phyloP scores from a whole-genome alignment of 2,113 vertebrate genomes.

The Suncus etruscus region DNA sequence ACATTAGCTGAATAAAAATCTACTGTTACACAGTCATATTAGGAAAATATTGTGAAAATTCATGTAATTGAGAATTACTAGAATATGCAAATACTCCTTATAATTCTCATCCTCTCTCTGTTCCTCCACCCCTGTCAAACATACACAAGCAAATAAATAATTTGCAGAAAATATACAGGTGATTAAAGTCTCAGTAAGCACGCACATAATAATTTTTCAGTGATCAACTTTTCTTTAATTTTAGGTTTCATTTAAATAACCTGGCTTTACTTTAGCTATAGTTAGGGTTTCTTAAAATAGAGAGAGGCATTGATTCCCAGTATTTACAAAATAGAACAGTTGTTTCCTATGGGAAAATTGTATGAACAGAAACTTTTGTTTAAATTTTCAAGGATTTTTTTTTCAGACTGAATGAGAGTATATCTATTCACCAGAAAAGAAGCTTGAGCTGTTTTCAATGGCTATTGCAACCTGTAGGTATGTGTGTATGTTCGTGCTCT shows the following conservation, averaged over 20 bases:
- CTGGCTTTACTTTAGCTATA: neutral
- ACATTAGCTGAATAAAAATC: neutral
- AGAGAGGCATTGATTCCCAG: neutral
- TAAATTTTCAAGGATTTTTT: neutral
- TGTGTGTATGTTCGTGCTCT: neutral
- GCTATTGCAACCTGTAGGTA: neutral
- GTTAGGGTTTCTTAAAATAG: conserved; percentile 35
- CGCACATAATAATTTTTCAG: neutral
- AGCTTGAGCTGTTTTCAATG: neutral
- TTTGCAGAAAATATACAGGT: neutral
- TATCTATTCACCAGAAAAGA: neutral
- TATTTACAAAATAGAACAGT: neutral
- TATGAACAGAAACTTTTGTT: conserved; percentile 17
- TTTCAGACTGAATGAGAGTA: neutral
- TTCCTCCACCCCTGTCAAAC: no score
- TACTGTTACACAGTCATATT: neutral
- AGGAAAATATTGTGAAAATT: neutral
- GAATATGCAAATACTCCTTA: neutral
- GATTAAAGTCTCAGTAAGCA: conserved; percentile 8
- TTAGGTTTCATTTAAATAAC: neutral
- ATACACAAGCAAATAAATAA: neutral
- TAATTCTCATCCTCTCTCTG: no score
- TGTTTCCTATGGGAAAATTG: conserved; percentile 13
- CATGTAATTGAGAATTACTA: neutral
- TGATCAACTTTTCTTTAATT: neutral